Percentiles rank a stretch among this genome's conserved stretches.
Conservation (phyloP, 1,140 invertebrate species). For the Acromyrmex charruanus region DNA sequence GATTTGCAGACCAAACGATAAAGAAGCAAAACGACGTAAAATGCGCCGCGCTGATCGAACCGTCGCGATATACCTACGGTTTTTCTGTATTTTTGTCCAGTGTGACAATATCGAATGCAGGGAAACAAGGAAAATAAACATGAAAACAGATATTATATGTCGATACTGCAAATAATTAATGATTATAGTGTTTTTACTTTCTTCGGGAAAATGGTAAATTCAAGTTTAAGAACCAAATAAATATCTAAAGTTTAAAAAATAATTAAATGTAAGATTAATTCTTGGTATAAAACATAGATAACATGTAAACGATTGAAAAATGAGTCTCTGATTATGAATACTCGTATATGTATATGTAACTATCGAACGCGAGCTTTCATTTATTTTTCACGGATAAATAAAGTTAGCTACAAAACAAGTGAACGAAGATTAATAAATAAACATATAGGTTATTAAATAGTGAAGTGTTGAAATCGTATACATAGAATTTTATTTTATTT, state of each 20-base stretch:
- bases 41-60: constrained; percentile 39
- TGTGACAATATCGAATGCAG: constrained; percentile 48
- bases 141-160: not conserved
- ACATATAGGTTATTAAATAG: constrained; percentile 24
- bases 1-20: constrained; percentile 64
- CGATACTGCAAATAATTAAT: constrained; percentile 20
- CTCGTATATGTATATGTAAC: not conserved
- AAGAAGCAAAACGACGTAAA: constrained; percentile 53
- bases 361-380: constrained; percentile 1
- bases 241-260: not conserved
- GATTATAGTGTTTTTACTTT: not conserved
- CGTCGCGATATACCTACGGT: not conserved
- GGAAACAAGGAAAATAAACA: constrained; percentile 29
- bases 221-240: not conserved
- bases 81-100: constrained; percentile 44
- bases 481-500: constrained; percentile 33
- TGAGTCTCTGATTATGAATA: not conserved
- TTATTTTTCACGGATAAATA: constrained; percentile 35
- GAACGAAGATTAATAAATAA: constrained; percentile 19
- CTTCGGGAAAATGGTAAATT: not conserved
- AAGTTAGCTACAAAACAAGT: not conserved
- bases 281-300: not conserved
- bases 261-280: not conserved
- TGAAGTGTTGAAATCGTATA: constrained; percentile 36
- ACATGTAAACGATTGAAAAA: not conserved